These are phyloP conservation scores for Unio pictorum DNA, from an alignment of 2,888 invertebrate genomes.

Conservation along the genomic window DNA sequence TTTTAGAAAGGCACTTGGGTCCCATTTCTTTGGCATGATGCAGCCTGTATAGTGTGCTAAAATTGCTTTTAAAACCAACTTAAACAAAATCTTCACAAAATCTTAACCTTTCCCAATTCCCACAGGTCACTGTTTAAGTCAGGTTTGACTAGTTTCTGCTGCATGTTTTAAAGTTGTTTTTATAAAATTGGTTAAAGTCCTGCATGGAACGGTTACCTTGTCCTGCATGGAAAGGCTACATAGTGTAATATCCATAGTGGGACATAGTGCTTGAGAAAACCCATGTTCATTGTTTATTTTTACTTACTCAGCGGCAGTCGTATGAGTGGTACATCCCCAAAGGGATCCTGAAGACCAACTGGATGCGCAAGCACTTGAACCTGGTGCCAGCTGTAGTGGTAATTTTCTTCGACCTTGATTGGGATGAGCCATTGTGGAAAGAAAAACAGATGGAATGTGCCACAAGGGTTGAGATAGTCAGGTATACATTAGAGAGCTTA, in stretches of 20 bases:
- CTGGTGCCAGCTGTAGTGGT: constrained; percentile 93
- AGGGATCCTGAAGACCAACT: constrained; percentile 93
- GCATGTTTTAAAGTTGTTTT: too few species aligned
- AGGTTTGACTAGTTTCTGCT: too few species aligned
- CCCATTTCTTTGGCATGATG: too few species aligned
- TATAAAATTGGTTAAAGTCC: too few species aligned
- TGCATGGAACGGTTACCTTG: neutral
- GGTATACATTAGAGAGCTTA: constrained; percentile 59
- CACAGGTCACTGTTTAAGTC: too few species aligned
- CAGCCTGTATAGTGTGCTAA: too few species aligned
- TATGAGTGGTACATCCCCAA: constrained; percentile 91
- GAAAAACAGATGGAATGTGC: constrained; percentile 96
- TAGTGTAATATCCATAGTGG: neutral
- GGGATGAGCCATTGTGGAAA: constrained; percentile 95
- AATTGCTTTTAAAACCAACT: too few species aligned
- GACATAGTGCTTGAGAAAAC: too few species aligned
- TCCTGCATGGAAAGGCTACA: neutral
- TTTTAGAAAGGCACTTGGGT: too few species aligned
- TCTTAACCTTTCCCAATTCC: too few species aligned
- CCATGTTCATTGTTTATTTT: neutral
- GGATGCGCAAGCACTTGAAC: constrained; percentile 94
- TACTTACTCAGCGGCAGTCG: constrained; percentile 79
- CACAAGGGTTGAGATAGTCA: constrained; percentile 83
- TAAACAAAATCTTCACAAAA: too few species aligned
- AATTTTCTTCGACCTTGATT: constrained; percentile 96